A percentile compares a stretch with the other conserved stretches of the same genome.
Conservation (phyloP, 2,113 vertebrate genomes). For the Anarhynchus alexandrinus region DNA sequence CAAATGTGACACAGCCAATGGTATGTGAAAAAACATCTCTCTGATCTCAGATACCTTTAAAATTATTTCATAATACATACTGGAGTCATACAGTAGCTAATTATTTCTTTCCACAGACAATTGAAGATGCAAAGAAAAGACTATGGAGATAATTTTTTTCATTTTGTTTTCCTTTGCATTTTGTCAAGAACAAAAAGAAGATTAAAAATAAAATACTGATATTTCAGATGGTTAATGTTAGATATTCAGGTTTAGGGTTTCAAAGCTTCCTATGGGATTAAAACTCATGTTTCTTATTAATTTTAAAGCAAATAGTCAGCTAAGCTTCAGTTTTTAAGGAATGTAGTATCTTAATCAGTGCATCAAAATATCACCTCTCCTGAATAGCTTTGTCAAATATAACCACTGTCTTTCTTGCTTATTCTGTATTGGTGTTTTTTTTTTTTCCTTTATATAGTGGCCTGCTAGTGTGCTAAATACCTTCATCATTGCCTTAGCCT, state of each 20-base stretch:
- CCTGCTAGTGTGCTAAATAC: background rate
- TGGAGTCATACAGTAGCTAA: background rate
- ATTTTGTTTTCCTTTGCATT: background rate
- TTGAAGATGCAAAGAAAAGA: background rate
- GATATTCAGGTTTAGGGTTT: background rate
- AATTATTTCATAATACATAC: background rate
- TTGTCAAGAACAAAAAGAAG: background rate
- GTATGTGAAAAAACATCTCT: background rate
- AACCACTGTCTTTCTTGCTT: background rate
- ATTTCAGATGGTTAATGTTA: background rate
- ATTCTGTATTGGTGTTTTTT: background rate
- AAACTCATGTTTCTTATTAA: background rate
- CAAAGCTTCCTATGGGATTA: background rate
- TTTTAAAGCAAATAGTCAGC: background rate
- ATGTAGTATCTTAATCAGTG: background rate
- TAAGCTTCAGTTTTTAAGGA: background rate
- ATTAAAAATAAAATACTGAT: background rate
- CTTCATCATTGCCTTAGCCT: background rate
- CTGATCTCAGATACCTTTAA: background rate
- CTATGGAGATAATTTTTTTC: background rate
- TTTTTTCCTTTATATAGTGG: background rate
- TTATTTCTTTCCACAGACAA: background rate
- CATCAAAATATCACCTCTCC: background rate
- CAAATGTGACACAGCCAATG: background rate
- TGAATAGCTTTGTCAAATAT: background rate